Conservation (phyloP, 2,113 vertebrate genomes). For the Felis chaus region DNA sequence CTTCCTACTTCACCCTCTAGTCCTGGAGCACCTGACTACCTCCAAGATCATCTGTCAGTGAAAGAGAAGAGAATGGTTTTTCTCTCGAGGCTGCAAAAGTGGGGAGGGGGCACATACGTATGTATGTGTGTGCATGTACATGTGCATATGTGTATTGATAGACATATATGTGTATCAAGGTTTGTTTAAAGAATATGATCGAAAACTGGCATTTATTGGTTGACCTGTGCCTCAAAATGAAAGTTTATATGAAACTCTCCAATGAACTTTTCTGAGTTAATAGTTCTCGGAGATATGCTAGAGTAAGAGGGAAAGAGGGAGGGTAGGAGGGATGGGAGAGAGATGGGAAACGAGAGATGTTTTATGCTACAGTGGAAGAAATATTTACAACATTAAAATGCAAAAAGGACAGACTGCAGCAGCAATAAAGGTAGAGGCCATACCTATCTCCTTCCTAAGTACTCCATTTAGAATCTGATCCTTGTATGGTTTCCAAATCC, state of each 20-base stretch:
- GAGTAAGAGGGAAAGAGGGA: background rate
- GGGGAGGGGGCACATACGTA: too few species aligned
- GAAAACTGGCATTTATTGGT: background rate
- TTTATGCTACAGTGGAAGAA: background rate
- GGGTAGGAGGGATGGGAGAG: background rate
- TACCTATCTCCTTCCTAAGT: conserved; percentile 51
- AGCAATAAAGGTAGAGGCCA: conserved; percentile 31
- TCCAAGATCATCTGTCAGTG: background rate
- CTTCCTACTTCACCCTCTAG: background rate
- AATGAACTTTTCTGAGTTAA: background rate
- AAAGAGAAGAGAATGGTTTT: background rate
- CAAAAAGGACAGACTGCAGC: background rate
- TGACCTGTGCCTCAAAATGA: background rate
- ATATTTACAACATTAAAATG: conserved; percentile 6
- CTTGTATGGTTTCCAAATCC: conserved; percentile 45
- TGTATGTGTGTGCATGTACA: fast-evolving
- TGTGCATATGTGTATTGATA: background rate
- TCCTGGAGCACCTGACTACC: background rate
- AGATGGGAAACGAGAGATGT: background rate
- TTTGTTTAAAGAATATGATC: background rate
- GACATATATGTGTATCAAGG: background rate
- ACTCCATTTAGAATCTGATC: conserved; percentile 61
- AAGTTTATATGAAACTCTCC: background rate
- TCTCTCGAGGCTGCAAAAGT: background rate
- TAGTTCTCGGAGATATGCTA: background rate